Percentiles rank a stretch among this genome's conserved stretches.
Evolutionary conservation across 2,113 vertebrate genomes (phyloP).

Genomic region (Bettongia penicillata): DNA sequence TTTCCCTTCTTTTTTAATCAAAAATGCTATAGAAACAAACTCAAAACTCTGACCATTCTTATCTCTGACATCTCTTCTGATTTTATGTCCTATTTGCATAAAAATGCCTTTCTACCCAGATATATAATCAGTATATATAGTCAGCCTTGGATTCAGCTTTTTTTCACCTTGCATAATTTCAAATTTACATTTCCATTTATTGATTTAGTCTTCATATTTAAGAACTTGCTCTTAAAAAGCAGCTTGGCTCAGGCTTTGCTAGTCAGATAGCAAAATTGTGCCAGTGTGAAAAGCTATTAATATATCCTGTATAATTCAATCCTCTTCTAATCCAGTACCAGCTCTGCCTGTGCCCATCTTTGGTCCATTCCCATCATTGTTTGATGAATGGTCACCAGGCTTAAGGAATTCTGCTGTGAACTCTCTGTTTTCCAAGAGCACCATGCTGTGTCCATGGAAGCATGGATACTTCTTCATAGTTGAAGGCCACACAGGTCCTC

Average conservation of each 20-base stretch:
- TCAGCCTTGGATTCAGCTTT: background rate
- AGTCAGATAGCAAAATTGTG: conserved; percentile 53
- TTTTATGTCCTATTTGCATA: background rate
- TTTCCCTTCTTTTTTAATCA: background rate
- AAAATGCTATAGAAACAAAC: background rate
- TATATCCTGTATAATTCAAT: conserved; percentile 82
- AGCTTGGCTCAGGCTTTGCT: conserved; percentile 3
- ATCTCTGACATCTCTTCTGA: background rate
- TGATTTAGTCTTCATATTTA: background rate
- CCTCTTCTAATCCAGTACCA: conserved; percentile 76
- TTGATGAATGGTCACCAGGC: conserved; percentile 80
- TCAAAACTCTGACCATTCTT: background rate
- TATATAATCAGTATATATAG: background rate
- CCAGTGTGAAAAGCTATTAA: conserved; percentile 76
- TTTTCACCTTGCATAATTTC: background rate
- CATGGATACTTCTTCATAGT: background rate
- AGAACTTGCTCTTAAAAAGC: background rate
- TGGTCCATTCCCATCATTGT: conserved; percentile 72
- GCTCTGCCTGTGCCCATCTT: background rate
- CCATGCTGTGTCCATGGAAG: background rate
- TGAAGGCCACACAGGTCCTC: background rate
- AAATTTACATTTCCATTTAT: background rate
- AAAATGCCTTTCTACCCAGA: background rate
- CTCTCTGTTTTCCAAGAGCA: conserved; percentile 77
- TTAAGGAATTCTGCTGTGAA: conserved; percentile 81